phyloP scores from a whole-genome alignment of 2,888 invertebrate species.

The Scaeva pyrastri region DNA sequence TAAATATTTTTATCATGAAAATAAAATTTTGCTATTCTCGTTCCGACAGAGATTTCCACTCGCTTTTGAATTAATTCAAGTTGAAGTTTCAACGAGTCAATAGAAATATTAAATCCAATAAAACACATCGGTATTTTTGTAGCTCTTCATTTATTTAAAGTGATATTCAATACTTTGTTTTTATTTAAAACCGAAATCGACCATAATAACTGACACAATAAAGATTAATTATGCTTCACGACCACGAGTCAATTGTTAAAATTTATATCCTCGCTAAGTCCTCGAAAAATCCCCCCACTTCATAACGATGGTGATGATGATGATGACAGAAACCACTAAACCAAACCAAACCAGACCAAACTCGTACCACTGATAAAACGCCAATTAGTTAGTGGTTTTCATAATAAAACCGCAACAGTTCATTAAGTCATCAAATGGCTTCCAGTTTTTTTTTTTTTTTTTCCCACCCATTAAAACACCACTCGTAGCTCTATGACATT shows the following conservation, averaged over 20 bases:
- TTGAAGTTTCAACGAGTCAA: too few species aligned
- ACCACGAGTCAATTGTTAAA: background rate
- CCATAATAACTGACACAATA: background rate
- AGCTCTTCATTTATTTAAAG: too few species aligned
- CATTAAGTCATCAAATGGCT: constrained; percentile 31
- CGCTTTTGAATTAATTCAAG: too few species aligned
- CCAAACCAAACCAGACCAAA: background rate
- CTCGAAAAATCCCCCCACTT: background rate
- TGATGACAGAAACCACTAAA: background rate
- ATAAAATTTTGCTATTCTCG: too few species aligned
- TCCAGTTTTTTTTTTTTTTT: background rate
- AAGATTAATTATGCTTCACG: background rate
- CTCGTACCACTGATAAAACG: constrained; percentile 8
- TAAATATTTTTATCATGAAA: too few species aligned
- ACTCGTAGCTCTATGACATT: background rate
- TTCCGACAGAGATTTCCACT: too few species aligned
- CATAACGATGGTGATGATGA: too few species aligned
- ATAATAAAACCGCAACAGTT: constrained; percentile 25
- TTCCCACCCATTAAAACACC: too few species aligned
- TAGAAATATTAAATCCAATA: too few species aligned
- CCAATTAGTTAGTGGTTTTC: constrained; percentile 21
- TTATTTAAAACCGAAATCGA: background rate
- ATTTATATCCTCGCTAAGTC: background rate
- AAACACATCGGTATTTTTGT: too few species aligned
- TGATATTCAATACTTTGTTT: too few species aligned